Evolutionary conservation across 1,140 invertebrate genomes (phyloP).

Genomic region (Proales similis): DNA sequence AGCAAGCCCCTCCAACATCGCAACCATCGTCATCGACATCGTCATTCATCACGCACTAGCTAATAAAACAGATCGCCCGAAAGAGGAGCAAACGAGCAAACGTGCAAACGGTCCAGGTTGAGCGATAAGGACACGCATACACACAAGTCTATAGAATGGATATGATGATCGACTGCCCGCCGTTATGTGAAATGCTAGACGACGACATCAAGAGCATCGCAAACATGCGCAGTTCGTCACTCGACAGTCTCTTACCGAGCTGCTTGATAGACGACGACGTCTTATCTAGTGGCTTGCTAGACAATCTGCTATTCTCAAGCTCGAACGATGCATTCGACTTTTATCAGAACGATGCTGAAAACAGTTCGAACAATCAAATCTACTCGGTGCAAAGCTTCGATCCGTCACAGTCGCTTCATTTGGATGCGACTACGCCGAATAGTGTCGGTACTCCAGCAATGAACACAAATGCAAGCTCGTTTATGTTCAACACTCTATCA

Average conservation of each 20-base stretch:
- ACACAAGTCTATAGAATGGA: too few species aligned
- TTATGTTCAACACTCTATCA: background rate
- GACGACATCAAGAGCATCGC: conserved; percentile 18
- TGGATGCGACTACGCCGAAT: background rate
- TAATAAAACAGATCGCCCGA: too few species aligned
- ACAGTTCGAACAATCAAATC: background rate
- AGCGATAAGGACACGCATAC: too few species aligned
- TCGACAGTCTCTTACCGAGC: conserved; percentile 18
- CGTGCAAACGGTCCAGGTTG: too few species aligned
- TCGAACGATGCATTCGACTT: background rate
- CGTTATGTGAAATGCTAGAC: conserved; percentile 33
- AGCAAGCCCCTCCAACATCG: too few species aligned
- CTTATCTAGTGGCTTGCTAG: conserved; percentile 3
- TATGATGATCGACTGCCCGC: conserved; percentile 36
- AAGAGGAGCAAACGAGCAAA: too few species aligned
- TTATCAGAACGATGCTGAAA: too few species aligned
- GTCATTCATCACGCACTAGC: too few species aligned
- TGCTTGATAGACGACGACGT: conserved; percentile 20
- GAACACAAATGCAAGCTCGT: conserved; percentile 22
- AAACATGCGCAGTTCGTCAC: background rate
- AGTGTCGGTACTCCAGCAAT: conserved; percentile 14
- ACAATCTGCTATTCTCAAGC: conserved; percentile 1
- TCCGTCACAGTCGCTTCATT: conserved; percentile 1
- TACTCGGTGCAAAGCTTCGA: conserved; percentile 16
- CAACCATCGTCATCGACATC: too few species aligned